These are phyloP conservation scores for Mirza zaza DNA, from an alignment of 2,113 vertebrate genomes.

Conservation along the genomic window DNA sequence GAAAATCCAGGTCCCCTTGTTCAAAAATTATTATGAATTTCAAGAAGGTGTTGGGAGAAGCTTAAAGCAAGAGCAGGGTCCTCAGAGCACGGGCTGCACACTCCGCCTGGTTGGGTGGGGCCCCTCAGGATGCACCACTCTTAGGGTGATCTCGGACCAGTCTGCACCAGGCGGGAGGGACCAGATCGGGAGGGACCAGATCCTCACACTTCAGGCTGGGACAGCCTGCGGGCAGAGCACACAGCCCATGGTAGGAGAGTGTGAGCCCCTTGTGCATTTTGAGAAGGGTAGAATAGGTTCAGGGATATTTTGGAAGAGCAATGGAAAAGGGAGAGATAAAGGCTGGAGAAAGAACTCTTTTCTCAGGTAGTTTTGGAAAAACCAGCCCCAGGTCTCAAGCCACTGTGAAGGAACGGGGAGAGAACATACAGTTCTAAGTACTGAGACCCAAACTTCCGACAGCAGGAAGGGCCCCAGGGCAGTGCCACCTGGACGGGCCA, in stretches of 20 bases:
- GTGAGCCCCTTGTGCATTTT: neutral
- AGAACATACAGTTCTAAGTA: neutral
- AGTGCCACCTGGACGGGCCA: neutral
- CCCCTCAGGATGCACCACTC: neutral
- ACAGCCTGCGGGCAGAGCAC: neutral
- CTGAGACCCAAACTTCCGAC: neutral
- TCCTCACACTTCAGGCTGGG: no score
- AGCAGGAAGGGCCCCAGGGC: neutral
- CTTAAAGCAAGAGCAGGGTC: neutral
- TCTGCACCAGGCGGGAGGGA: neutral
- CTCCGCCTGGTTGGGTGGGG: accelerated
- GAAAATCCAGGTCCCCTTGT: neutral
- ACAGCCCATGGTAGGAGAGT: accelerated
- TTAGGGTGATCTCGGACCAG: neutral
- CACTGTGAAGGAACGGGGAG: neutral
- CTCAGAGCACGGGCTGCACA: neutral
- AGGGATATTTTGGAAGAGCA: neutral
- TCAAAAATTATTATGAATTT: neutral
- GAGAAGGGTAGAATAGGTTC: neutral
- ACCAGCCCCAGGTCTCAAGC: neutral
- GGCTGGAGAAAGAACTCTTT: neutral
- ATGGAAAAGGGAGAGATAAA: neutral
- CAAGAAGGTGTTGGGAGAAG: neutral
- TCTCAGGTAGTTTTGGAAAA: neutral
- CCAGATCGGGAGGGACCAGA: no score